phyloP scores from a whole-genome alignment of 2,113 vertebrate species.

The Eurypyga helias region DNA sequence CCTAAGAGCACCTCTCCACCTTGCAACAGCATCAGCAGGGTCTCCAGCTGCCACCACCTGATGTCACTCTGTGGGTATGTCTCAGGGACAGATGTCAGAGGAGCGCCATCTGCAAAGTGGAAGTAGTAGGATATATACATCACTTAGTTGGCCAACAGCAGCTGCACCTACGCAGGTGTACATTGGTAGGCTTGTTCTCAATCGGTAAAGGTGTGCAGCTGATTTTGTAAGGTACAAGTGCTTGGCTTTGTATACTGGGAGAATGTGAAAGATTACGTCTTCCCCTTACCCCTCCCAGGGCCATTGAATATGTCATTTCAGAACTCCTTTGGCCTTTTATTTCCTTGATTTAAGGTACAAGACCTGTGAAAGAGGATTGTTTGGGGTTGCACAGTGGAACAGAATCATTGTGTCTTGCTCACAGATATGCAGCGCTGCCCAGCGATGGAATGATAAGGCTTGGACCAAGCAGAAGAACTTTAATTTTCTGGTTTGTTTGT shows the following conservation, averaged over 20 bases:
- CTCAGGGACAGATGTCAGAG: fast-evolving
- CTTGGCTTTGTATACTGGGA: neutral
- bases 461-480: neutral
- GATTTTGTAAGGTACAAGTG: neutral
- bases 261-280: neutral
- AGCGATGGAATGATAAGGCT: conserved; percentile 36
- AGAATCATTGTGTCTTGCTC: neutral
- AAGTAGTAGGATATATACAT: neutral
- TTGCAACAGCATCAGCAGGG: fast-evolving
- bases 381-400: conserved; percentile 10
- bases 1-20: neutral
- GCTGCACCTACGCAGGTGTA: neutral
- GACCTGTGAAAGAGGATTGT: conserved; percentile 41
- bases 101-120: neutral
- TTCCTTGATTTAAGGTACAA: neutral
- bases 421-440: neutral
- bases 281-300: neutral
- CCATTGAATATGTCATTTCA: neutral
- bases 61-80: neutral
- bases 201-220: neutral
- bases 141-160: neutral
- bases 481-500: neutral
- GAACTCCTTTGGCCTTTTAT: neutral
- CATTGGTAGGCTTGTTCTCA: neutral
- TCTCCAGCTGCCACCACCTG: neutral